Conservation (phyloP, 2,888 invertebrate species). For the Augochlorella aurata region DNA sequence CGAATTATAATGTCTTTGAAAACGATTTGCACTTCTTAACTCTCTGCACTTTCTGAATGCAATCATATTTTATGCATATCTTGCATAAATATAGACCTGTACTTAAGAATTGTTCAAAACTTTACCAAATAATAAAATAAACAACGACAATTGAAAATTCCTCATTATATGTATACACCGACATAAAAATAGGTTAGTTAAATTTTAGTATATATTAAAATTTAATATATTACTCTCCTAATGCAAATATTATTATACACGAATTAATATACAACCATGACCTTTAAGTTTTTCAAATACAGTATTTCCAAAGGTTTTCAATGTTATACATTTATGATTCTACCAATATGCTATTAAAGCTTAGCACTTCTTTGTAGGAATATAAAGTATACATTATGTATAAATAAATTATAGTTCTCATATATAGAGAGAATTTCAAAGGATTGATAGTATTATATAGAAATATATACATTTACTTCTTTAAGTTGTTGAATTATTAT, state of each 20-base stretch:
- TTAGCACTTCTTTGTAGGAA: conserved; percentile 12
- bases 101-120: conserved; percentile 23
- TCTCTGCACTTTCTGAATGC: conserved; percentile 30
- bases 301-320: conserved; percentile 12
- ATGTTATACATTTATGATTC: conserved; percentile 13
- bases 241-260: conserved; percentile 27
- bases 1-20: conserved; percentile 36
- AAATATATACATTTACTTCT: conserved; percentile 1
- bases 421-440: conserved; percentile 16
- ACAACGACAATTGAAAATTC: conserved; percentile 19
- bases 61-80: conserved; percentile 32
- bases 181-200: conserved; percentile 13
- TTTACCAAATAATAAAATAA: conserved; percentile 22
- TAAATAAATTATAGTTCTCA: conserved; percentile 3
- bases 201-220: conserved; percentile 15
- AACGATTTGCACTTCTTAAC: conserved; percentile 38
- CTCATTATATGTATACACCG: conserved; percentile 2
- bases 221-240: background rate
- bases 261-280: conserved; percentile 16
- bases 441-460: conserved; percentile 11
- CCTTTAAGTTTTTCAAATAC: conserved; percentile 21
- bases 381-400: conserved; percentile 19
- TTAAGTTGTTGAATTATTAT: conserved; percentile 12
- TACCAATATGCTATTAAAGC: background rate
- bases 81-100: conserved; percentile 30